Evolutionary conservation across 64 coral and sea anemone species (phyloP), one percentile per base, ranked within the genome.

Genomic region (Actinia tenebrosa): DNA sequence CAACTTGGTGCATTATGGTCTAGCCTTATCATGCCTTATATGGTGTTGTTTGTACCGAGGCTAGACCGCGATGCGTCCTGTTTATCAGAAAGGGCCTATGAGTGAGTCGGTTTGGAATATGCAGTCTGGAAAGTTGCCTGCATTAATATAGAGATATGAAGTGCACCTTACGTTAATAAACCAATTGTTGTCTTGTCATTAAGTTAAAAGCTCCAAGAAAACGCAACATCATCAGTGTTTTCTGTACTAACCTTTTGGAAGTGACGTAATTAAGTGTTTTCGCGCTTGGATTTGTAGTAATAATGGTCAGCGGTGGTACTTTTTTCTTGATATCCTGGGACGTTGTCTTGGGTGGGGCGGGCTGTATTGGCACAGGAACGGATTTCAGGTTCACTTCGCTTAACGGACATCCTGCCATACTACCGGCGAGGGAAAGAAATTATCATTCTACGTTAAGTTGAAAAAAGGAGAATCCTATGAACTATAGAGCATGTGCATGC

Each of bases 371-470:
- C 4, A 85, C 30, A 44, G 83, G 83, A 2, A 18, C 2, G 23
- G 1, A 3, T 19, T 17, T 42, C 2, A 85, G 26, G 60, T 61
- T 85, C 18, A n/a, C 42, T 19, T 85, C 83, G 53, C 54, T 85
- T 16, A 43, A 20, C 53, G 83, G 83, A 30, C 83, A 85, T 19
- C 83, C 83, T 43, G 83, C 56, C 3, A 46, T 58, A 85, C 83
- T 85, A 62, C 7, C 3, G 27, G 13, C 4, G 47, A 50, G 30
- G 23, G 22, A 71, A 71, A 71, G 0, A 75, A 25, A 23, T 66
- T 5, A 66, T 22, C 1, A 7, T 1, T n/a, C 11, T 19, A 66
- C 18, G 22, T 20, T 22, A 50, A 50, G 3, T 2, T 8, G 2
- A 50, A 50, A 8, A 50, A 50, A 50, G 4, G 0, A 50, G 7